Percentiles rank a stretch among this genome's conserved stretches.
Evolutionary conservation across 2,797 vertebrate species (phyloP).

Genomic region (Ctenosaura bakeri): DNA sequence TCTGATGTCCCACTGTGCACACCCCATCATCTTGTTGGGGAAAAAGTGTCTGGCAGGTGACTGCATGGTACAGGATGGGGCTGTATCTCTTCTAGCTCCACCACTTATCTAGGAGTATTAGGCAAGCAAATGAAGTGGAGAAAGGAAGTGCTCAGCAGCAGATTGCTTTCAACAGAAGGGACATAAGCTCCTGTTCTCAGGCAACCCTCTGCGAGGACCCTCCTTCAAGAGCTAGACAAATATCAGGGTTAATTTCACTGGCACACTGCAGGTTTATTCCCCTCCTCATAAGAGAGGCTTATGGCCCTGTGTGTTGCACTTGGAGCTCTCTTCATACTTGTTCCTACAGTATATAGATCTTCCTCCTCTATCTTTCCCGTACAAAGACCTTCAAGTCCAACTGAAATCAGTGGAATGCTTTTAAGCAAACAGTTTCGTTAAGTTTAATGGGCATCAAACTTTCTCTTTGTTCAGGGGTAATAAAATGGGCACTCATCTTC

Average conservation of each 20-base stretch:
- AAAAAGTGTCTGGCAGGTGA: not conserved
- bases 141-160: not conserved
- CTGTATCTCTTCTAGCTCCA: not conserved
- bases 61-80: not conserved
- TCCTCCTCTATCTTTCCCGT: not conserved
- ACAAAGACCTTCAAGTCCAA: not conserved
- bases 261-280: not conserved
- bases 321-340: not conserved
- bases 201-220: not conserved
- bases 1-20: not conserved
- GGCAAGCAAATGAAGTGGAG: not conserved
- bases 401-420: not conserved
- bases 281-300: not conserved
- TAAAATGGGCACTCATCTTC: not conserved
- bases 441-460: not conserved
- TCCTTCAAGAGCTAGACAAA: not conserved
- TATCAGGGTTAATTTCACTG: not conserved
- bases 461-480: not conserved
- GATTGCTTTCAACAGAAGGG: no score
- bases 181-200: no score
- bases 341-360: not conserved
- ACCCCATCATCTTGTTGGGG: not conserved
- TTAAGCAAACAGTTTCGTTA: not conserved
- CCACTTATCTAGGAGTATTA: not conserved
- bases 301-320: not conserved